Percentiles rank a stretch among this genome's conserved stretches.
Conservation (phyloP, 2,888 invertebrate genomes). For the Vanessa cardui region DNA sequence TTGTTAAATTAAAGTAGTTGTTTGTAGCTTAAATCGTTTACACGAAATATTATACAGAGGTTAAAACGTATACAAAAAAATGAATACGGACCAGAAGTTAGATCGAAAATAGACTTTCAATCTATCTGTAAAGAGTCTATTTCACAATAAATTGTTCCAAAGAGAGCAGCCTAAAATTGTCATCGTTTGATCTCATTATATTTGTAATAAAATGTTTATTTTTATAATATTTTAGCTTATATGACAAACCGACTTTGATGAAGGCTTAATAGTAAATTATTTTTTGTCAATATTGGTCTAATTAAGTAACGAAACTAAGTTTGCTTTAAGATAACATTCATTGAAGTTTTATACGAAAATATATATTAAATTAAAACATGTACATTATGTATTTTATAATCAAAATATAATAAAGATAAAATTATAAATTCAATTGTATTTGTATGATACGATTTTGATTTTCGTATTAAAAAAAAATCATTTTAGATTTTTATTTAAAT, state of each 20-base stretch:
- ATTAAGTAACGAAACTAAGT: not conserved
- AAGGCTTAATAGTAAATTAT: conserved; percentile 50
- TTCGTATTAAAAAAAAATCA: not conserved
- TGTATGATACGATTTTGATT: not conserved
- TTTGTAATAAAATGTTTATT: conserved; percentile 77
- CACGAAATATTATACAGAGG: conserved; percentile 31
- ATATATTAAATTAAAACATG: conserved; percentile 1
- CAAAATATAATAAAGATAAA: not conserved
- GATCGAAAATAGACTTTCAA: conserved; percentile 26
- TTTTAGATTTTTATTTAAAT: not conserved
- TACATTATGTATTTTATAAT: conserved; percentile 12
- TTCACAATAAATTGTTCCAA: conserved; percentile 74
- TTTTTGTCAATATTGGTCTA: conserved; percentile 46
- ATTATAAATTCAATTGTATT: conserved; percentile 2
- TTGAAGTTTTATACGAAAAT: not conserved
- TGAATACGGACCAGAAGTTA: conserved; percentile 31
- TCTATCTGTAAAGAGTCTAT: conserved; percentile 42
- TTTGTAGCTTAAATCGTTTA: conserved; percentile 21
- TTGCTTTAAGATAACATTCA: not conserved
- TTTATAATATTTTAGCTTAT: conserved; percentile 55
- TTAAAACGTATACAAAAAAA: conserved; percentile 29
- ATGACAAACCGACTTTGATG: conserved; percentile 43
- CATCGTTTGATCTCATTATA: conserved; percentile 82
- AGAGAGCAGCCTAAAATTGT: conserved; percentile 82
- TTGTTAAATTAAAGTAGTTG: conserved; percentile 4